Conservation (phyloP, 2,113 vertebrate species). For the Asarcornis scutulata region DNA sequence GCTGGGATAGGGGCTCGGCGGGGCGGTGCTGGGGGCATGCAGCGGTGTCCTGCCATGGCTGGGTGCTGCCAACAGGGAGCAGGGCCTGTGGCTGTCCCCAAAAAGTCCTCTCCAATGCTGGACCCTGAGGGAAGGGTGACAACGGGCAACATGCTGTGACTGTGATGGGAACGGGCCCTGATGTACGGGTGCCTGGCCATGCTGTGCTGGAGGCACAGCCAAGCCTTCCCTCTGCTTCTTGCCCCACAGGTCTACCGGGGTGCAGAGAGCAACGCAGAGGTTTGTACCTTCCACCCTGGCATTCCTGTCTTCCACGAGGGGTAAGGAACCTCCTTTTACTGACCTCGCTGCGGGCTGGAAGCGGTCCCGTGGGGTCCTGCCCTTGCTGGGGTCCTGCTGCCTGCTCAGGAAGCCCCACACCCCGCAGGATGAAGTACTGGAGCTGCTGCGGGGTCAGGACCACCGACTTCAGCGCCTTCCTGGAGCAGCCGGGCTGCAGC, state of each 20-base stretch:
- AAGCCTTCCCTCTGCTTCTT: not conserved
- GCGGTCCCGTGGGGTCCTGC: not conserved
- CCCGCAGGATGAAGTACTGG: slow-evolving; percentile 93
- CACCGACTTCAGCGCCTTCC: slow-evolving; percentile 89
- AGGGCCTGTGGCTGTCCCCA: not conserved
- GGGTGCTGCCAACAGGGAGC: not conserved
- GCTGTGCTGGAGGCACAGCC: not conserved
- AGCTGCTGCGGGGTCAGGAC: slow-evolving; percentile 93
- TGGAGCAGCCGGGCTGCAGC: slow-evolving; percentile 93
- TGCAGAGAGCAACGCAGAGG: slow-evolving; percentile 78
- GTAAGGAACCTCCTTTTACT: slow-evolving; percentile 73
- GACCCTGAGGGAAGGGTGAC: not conserved
- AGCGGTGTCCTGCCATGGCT: fast-evolving
- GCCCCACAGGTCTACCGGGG: slow-evolving; percentile 82
- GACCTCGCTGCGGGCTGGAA: not conserved
- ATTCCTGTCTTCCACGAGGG: slow-evolving; percentile 93
- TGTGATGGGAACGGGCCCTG: not conserved
- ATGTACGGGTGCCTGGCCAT: not conserved
- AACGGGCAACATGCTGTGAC: not conserved
- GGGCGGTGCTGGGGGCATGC: not conserved
- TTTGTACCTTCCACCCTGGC: slow-evolving; percentile 89
- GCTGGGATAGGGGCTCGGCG: not conserved
- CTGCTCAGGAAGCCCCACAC: not conserved
- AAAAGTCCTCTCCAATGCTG: not conserved
- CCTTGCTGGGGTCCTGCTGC: not conserved